Evolutionary conservation across 2,888 invertebrate genomes (phyloP).

Genomic region (Agrilus biguttatus): DNA sequence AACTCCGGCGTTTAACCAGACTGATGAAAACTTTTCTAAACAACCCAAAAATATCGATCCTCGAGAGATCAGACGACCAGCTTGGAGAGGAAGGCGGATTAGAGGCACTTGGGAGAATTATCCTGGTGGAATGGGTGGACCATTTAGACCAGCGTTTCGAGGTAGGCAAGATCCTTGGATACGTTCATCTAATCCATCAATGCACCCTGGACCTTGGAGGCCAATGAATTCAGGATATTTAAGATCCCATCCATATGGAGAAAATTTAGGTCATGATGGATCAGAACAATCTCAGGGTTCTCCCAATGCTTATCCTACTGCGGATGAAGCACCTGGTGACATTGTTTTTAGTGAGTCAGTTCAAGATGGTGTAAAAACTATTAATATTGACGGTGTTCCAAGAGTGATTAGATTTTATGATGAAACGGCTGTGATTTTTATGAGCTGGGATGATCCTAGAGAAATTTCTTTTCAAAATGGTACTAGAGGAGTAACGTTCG

Average conservation of each 20-base stretch:
- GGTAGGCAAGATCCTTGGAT: slow-evolving; percentile 16
- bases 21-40: slow-evolving; percentile 11
- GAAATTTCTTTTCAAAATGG: slow-evolving; percentile 79
- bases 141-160: slow-evolving; percentile 9
- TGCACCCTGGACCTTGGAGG: slow-evolving; percentile 15
- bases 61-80: slow-evolving; percentile 9
- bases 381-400: slow-evolving; percentile 67
- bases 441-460: slow-evolving; percentile 74
- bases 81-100: slow-evolving; percentile 9
- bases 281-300: slow-evolving; percentile 4
- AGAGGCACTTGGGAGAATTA: slow-evolving; percentile 7
- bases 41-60: slow-evolving; percentile 5
- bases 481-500: slow-evolving; percentile 55
- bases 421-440: slow-evolving; percentile 68
- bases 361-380: slow-evolving; percentile 60
- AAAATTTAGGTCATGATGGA: slow-evolving; percentile 1
- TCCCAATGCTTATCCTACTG: slow-evolving; percentile 4
- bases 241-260: slow-evolving; percentile 2
- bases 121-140: slow-evolving; percentile 5
- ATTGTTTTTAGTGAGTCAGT: slow-evolving; percentile 38
- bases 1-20: slow-evolving; percentile 27
- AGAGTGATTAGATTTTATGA: slow-evolving; percentile 79
- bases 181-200: slow-evolving; percentile 12
- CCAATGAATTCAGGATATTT: slow-evolving; percentile 12
- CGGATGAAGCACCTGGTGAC: slow-evolving; percentile 5